Base-by-base conservation (phyloP, 2,113 vertebrate genomes). In the Solea solea region DNA sequence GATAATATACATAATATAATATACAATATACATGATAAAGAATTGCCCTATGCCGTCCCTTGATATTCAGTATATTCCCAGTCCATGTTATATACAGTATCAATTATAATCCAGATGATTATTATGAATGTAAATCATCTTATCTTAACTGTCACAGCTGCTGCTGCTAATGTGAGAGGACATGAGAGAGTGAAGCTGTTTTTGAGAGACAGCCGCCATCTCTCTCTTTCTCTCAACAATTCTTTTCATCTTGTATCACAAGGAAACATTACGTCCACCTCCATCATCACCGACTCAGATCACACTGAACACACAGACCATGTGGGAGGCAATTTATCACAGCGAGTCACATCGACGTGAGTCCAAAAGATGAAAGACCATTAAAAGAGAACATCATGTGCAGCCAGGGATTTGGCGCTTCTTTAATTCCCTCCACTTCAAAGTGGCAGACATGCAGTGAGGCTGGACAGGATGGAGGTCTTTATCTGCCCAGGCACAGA, bases 371-470 rank as follows among this genome's bases (percentile, higher is more conserved):
- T 78, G 59, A 77, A 57, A 75, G 58, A 27, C 52, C 28, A 52
- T 55, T 70, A 62, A 62, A 64, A 49, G 27, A 15, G 44, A 81
- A 79, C 70, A 57, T 64, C 66, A 3, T 76, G 67, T 80, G 40
- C 49, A 1, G 34, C 14, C 11, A 9, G 54, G 78, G 76, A 84
- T 87, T 86, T 82, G 62, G 13, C 21, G 15, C 45, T 61, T 56
- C 40, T 80, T 65, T 86, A 85, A 78, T 82, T 82, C 73, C 78
- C 51, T 70, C 50, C 67, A 74, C 59, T 77, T 82, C 59, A 74
- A 76, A 76, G 78, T 41, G 58, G 11, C 68, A 77, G 60, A 65
- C 86, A 76, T 69, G 72, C 39, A 5, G 73, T 63, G 63, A 59
- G 15, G 60, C 73, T 44, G 63, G 27, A 74, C 46, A 70, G 76